Evolutionary conservation across 2,888 invertebrate species (phyloP), one percentile per base, ranked within the genome.

Genomic region (Meliscaeva auricollis): DNA sequence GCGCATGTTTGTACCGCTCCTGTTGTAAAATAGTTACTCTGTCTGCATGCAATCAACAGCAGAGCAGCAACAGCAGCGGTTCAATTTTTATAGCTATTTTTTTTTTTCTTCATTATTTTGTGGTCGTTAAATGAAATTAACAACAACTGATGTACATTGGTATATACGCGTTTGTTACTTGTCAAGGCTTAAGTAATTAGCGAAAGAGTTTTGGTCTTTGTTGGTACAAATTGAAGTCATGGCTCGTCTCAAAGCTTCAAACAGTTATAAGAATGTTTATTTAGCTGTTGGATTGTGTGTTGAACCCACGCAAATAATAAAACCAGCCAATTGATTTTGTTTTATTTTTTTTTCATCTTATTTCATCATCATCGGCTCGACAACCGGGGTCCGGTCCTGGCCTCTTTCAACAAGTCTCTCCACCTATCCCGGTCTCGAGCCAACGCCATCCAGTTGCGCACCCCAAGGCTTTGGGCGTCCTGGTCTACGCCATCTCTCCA

Each of bases 161-260:
- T n/a, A n/a, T n/a, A n/a, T n/a, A n/a, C n/a, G n/a, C n/a, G 26
- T 26, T 26, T 26, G 17, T 30, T n/a, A 44, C 54, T 75, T 79
- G 74, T 58, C 69, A 58, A 58, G 74, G 54, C 73, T 70, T 46
- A 22, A 64, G 74, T 84, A 79, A 79, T 84, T 84, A 84, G 70
- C 41, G 17, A 41, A 46, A 30, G 11, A 54, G 46, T 70, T 70
- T 62, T 26, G 41, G 44, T 68, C 58, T 70, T 54, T 58, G 54
- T 30, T 69, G 64, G 30, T 17, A 41, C 26, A 32, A 58, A 82
- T 52, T 32, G 44, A 60, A 66, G 72, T 44, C 50, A 41, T 32
- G 56, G 46, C 20, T 38, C 30, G 38, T 70, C 35, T 35, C 6
- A 46, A 13, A 60, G 41, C n/a, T 20, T 8, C 4, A 60, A 41